Conservation (phyloP, 1,140 invertebrate genomes). For the Saccostrea cuccullata region DNA sequence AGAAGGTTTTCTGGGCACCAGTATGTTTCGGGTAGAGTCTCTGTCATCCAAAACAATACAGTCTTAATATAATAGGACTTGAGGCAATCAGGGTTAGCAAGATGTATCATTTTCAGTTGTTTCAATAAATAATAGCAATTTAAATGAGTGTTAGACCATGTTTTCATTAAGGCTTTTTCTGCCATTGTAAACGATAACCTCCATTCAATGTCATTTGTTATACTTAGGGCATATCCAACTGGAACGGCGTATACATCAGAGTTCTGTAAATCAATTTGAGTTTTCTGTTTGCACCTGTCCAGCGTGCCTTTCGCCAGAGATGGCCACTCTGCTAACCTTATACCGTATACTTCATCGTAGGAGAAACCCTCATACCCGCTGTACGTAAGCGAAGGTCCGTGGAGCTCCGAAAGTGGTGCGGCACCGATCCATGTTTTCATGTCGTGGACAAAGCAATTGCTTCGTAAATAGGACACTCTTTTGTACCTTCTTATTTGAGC, state of each 20-base stretch:
- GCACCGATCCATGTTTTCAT: too few species aligned
- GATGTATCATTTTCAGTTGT: not conserved
- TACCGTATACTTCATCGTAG: not conserved
- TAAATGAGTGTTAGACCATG: not conserved
- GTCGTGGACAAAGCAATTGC: too few species aligned
- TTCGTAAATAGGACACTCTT: not conserved
- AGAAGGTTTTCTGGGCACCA: slow-evolving; percentile 5
- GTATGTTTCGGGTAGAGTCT: not conserved
- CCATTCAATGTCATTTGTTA: not conserved
- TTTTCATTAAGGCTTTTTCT: not conserved
- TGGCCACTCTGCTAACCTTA: not conserved
- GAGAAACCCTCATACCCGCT: too few species aligned
- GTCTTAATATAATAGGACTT: not conserved
- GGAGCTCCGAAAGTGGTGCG: too few species aligned
- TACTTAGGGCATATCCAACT: not conserved
- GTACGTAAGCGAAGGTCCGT: too few species aligned
- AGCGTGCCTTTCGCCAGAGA: not conserved
- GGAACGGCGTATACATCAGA: not conserved
- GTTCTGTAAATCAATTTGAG: not conserved
- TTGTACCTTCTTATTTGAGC: not conserved
- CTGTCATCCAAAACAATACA: not conserved
- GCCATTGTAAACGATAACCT: not conserved
- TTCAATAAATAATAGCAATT: slow-evolving; percentile 4
- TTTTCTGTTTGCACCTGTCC: not conserved
- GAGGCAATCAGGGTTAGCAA: not conserved